Evolutionary conservation across 64 coral and sea anemone genomes (phyloP).

Genomic region (Cladopsammia gracilis): DNA sequence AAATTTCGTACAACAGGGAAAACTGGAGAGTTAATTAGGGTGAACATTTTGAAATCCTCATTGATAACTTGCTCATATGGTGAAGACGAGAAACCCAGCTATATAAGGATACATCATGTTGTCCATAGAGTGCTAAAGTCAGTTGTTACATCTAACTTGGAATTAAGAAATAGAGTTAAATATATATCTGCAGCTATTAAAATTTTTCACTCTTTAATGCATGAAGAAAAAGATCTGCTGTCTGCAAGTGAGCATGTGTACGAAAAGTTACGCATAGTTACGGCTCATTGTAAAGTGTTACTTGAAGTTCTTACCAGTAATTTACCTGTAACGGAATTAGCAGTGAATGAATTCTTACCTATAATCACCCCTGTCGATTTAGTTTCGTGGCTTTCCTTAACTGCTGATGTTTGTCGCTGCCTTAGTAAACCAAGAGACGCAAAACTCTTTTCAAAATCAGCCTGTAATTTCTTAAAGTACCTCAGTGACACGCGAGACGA

Average conservation of each 20-base stretch:
- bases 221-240: not conserved
- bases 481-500: not conserved
- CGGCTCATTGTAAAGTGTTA: not conserved
- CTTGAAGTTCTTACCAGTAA: not conserved
- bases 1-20: not conserved
- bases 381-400: not conserved
- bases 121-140: slow-evolving; percentile 25
- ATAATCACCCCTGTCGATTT: not conserved
- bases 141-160: not conserved
- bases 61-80: slow-evolving; percentile 8
- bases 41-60: slow-evolving; percentile 10
- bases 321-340: no score
- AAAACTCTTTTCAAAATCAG: not conserved
- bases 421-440: not conserved
- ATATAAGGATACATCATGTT: slow-evolving; percentile 49
- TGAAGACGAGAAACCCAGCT: not conserved
- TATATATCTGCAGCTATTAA: not conserved
- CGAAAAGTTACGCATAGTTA: not conserved
- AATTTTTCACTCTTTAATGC: slow-evolving; percentile 17
- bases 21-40: slow-evolving; percentile 35
- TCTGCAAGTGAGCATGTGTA: not conserved
- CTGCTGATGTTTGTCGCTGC: not conserved
- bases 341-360: no score
- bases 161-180: not conserved
- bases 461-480: not conserved